Base-by-base conservation (phyloP, 2,113 vertebrate species). In the Tragelaphus buxtoni region DNA sequence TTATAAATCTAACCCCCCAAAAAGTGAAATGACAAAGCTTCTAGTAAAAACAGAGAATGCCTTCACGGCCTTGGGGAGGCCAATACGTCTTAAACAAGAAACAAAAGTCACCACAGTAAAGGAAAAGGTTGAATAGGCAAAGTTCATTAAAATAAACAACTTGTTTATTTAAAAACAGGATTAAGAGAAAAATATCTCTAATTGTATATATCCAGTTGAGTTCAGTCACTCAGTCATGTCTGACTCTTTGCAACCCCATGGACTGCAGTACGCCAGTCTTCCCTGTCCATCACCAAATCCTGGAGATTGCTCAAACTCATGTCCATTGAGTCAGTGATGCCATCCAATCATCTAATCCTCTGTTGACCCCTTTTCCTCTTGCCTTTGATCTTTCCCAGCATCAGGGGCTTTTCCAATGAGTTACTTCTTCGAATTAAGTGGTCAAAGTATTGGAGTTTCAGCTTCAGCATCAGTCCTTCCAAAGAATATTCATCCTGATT, bases 81-180 rank as follows among this genome's bases (percentile, higher is more conserved):
- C 56, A 79, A 72, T 5, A 39, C 76, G 53, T 89, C 65, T 16
- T 83, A 45, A 83, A 51, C 20, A 49, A 83, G 47, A 72, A 39
- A 85, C 5, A 80, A 51, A 93, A 69, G 42, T 4, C 53, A 53
- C n/a, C 45, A 60, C 69, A 89, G 69, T 18, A 61, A 93, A 72
- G 30, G 30, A 94, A 69, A 89, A 42, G 2, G 0, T 8, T 92
- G 20, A 18, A 60, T 69, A 82, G 22, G 9, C 28, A 92, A 18
- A 92, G 42, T 69, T 84, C 51, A 63, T 92, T 58, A 89, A 92
- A 92, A 88, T 55, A 82, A 92, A 53, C 35, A 80, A 92, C n/a
- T 89, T 60, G 16, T 14, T 77, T 84, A 90, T 83, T 94, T 69
- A 92, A 65, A 79, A 35, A 84, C 1, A 61, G 3, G 17, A 85